Evolutionary conservation across 2,113 vertebrate genomes (phyloP).

Genomic region (Heterotilapia buettikoferi): DNA sequence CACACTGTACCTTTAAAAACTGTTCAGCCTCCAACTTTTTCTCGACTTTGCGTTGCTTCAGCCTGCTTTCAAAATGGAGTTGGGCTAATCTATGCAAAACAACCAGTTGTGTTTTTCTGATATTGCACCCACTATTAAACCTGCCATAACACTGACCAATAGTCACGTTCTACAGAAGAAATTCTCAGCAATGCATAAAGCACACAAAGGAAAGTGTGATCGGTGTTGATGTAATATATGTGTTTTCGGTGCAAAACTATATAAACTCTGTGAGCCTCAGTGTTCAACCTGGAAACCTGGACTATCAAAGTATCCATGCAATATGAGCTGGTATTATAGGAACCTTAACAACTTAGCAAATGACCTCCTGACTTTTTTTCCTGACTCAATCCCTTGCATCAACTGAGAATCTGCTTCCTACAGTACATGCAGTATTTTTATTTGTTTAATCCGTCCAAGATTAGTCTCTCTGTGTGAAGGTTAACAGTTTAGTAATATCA

Average conservation of each 20-base stretch:
- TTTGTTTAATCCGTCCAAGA: background rate
- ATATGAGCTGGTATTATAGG: background rate
- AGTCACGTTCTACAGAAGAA: background rate
- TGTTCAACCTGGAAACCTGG: background rate
- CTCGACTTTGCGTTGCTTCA: background rate
- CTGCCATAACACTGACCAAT: background rate
- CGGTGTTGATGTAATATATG: background rate
- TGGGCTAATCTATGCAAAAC: background rate
- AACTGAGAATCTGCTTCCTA: background rate
- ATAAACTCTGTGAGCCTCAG: background rate
- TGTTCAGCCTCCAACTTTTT: constrained; percentile 32
- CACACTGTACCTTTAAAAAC: constrained; percentile 36
- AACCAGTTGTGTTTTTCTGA: background rate
- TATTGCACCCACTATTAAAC: background rate
- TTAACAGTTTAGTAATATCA: constrained; percentile 14
- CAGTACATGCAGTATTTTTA: background rate
- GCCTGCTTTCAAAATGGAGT: constrained; percentile 23
- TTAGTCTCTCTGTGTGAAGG: background rate
- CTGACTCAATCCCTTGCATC: background rate
- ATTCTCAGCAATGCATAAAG: background rate
- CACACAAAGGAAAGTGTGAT: background rate
- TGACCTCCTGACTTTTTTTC: background rate
- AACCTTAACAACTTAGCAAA: background rate
- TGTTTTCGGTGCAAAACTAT: background rate
- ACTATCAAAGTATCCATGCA: background rate